These are phyloP conservation scores for Brachyopa scutellaris DNA, from an alignment of 2,888 invertebrate species.

Conservation along the genomic window DNA sequence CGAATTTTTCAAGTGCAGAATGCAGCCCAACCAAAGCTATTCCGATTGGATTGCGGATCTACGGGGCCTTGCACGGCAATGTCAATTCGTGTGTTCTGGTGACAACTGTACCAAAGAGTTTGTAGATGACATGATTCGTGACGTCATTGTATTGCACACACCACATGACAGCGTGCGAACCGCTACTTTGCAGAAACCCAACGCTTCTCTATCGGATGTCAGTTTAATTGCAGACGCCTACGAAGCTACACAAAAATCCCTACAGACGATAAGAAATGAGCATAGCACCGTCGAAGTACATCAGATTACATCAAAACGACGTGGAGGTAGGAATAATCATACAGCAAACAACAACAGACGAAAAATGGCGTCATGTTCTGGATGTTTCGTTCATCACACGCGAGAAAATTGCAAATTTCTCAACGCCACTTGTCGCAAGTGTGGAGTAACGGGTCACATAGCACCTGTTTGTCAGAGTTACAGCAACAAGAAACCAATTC, in stretches of 20 bases:
- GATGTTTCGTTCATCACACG: conserved; percentile 47
- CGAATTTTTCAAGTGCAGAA: conserved; percentile 54
- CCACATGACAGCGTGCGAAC: conserved; percentile 64
- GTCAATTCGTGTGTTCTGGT: conserved; percentile 54
- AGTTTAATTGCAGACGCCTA: conserved; percentile 50
- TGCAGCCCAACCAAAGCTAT: conserved; percentile 55
- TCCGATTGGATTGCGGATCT: conserved; percentile 67
- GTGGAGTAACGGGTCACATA: conserved; percentile 46
- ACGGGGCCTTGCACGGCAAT: conserved; percentile 63
- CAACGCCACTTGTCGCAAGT: conserved; percentile 43
- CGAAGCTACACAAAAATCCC: conserved; percentile 58
- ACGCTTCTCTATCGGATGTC: conserved; percentile 57
- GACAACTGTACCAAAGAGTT: conserved; percentile 42
- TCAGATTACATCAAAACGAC: too few relatives aligned
- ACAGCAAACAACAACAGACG: conserved; percentile 14
- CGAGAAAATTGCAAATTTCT: conserved; percentile 50
- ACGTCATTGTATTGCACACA: conserved; percentile 60
- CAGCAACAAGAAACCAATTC: not conserved
- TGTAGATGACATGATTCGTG: conserved; percentile 68
- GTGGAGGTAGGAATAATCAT: too few relatives aligned
- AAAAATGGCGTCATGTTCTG: conserved; percentile 51
- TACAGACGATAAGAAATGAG: too few relatives aligned
- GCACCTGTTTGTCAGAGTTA: conserved; percentile 40
- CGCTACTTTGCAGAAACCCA: conserved; percentile 63
- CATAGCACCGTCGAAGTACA: too few relatives aligned